Base-by-base conservation (phyloP, 2,888 invertebrate genomes). In the Acanthosepion lycidas region DNA sequence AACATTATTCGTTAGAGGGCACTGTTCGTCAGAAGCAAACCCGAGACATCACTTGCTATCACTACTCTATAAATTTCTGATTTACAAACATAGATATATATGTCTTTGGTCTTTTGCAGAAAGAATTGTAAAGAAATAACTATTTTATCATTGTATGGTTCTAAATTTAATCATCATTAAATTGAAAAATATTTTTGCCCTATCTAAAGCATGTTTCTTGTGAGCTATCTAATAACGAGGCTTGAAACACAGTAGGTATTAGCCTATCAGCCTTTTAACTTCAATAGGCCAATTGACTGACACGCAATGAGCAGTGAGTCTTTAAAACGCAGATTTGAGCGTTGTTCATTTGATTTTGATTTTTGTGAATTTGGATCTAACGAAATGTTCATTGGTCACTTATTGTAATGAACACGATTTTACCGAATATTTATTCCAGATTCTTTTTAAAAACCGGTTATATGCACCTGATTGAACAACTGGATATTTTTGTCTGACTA, bases 251-350 rank as follows among this genome's bases (percentile, higher is more conserved):
- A 78, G 78, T 78, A 78, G 78, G 78, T 78, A 33, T 78, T n/a
- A 33, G 78, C n/a, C n/a, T n/a, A 78, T 78, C 78, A 78, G 78
- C n/a, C n/a, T 1, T n/a, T 78, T n/a, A n/a, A n/a, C 33, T 78
- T 78, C 78, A 78, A 78, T 78, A 78, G 78, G 78, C 78, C 78
- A 78, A 78, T 78, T 78, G 78, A 78, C n/a, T 78, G n/a, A n/a
- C 78, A 78, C 78, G 78, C 78, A 78, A 78, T 4, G 78, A 33
- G 18, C n/a, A n/a, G 15, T 4, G 78, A 78, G n/a, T 78, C n/a
- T 33, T 78, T 78, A 78, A 78, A n/a, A 78, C 4, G 15, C 33
- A 78, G n/a, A 78, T n/a, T 15, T 78, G 78, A 78, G 18, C 78
- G 78, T 5, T n/a, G 33, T n/a, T 78, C 33, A 78, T n/a, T 33